Base-by-base conservation (phyloP, 2,113 vertebrate species). In the Anarhynchus alexandrinus region DNA sequence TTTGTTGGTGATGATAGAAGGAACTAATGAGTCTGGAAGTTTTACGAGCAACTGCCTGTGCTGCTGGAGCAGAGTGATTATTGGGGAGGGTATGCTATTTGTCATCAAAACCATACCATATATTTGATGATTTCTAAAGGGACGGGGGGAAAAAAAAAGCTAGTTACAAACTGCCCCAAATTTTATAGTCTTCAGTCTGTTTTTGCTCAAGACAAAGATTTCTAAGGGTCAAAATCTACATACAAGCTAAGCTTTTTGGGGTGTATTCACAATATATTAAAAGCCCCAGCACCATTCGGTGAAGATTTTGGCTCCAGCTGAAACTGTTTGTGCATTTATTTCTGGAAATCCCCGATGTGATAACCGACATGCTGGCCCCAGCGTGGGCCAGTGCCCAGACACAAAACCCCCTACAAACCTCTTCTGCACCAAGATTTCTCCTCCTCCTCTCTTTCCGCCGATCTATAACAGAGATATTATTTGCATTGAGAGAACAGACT, bases 251-350 rank as follows among this genome's bases (percentile, higher is more conserved):
- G 23, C 23, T 62, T 12, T 78, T 26, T 26, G 10, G 6, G 21
- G 19, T n/a, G 26, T 47, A 11, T 26, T 62, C 52, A 17, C 15
- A 40, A 4, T 0, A 1, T 3, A 3, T 1, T 10, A 38, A 59
- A 71, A 70, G 6, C 10, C 15, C 16, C 6, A 0, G 25, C 2
- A 6, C 10, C 40, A 7, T 10, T 2, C 5, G 3, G 29, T 7
- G 34, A 8, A 14, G 69, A 16, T 54, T 82, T 54, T 82, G 55
- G 7, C 25, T 89, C 15, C 64, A 49, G 9, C 18, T 70, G 34
- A 29, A 66, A 29, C 11, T 38, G 7, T 17, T 32, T 57, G 40
- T 70, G 47, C 29, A 23, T 74, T 91, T 43, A 16, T 51, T 38
- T 43, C 65, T 85, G 94, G 85, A 95, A 91, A 92, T 82, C 47